Evolutionary conservation across 2,888 invertebrate species (phyloP), one percentile per base, ranked within the genome.

Genomic region (Matsumyia berberina): DNA sequence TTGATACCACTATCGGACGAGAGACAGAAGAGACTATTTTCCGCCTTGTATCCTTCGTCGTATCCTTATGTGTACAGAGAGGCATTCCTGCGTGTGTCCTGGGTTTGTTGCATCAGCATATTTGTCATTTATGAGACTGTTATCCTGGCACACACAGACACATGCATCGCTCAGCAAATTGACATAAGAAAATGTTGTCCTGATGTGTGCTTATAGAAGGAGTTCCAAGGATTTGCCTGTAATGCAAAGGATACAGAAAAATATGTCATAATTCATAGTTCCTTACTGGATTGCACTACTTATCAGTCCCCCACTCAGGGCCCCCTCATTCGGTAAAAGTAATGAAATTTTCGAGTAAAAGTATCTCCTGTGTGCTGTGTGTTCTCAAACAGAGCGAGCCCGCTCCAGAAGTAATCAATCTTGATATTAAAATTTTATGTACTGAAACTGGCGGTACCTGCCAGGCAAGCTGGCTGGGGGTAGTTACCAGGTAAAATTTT

Each of bases 1-100:
- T 83, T 62, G 78, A 83, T 83, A 83, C 72, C 60, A 78, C 72
- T 83, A 83, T 83, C 77, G 58, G 72, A 62, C 78, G 66, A 77
- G 64, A 66, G 44, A 77, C 57, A 66, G 44, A 60, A 58, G 77
- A 53, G 15, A 53, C 64, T 66, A 67, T 58, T 55, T 60, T 53
- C 51, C 66, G 53, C 39, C 49, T 66, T 70, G 70, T 24, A 24
- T 57, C 62, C n/a, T n/a, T n/a, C 58, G 51, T 64, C 31, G 33
- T 39, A 39, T 49, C 33, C 62, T 55, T 58, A 31, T n/a, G n/a
- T n/a, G n/a, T n/a, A n/a, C n/a, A n/a, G n/a, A 12, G 9, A 58
- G 49, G 44, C 44, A 31, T 37, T 17, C 35, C 15, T 64, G 33
- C 31, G 29, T 62, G 42, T 60, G 29, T 51, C 19, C 19, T 4